phyloP scores from a whole-genome alignment of 2,113 vertebrate genomes.

The Aegypius monachus region DNA sequence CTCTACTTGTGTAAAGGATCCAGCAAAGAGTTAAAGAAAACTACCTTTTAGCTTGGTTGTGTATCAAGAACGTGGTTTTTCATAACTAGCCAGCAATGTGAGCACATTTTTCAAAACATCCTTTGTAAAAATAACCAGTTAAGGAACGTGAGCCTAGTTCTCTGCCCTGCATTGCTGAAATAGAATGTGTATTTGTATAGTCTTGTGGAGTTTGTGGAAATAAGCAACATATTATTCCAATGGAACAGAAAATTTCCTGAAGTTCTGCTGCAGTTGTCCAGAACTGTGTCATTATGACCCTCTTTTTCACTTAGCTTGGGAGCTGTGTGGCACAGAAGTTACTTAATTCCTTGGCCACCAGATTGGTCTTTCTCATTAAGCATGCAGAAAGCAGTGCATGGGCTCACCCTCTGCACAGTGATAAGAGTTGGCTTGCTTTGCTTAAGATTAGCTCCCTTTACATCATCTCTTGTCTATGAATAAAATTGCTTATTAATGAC shows the following conservation, averaged over 20 bases:
- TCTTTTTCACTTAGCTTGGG: background rate
- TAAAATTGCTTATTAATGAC: background rate
- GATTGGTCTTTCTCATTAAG: background rate
- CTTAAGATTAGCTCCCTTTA: background rate
- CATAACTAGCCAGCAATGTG: background rate
- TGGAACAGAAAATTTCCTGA: background rate
- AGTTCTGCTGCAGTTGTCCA: background rate
- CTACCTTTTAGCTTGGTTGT: background rate
- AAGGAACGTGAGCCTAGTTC: background rate
- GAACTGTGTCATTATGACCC: background rate
- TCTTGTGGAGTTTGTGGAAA: background rate
- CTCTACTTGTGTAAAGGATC: background rate
- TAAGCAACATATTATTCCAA: background rate
- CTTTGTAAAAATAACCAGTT: background rate
- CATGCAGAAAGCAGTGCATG: background rate
- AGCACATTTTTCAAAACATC: background rate
- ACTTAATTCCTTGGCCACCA: background rate
- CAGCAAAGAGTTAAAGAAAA: background rate
- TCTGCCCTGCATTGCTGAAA: background rate
- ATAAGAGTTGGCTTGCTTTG: background rate
- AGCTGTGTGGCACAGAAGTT: background rate
- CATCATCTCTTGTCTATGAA: background rate
- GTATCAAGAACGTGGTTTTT: background rate
- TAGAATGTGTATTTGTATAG: background rate
- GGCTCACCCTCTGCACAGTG: background rate